A percentile compares a stretch with the other conserved stretches of the same genome.
Conservation (phyloP, 2,888 invertebrate genomes). For the Rhagium mordax region DNA sequence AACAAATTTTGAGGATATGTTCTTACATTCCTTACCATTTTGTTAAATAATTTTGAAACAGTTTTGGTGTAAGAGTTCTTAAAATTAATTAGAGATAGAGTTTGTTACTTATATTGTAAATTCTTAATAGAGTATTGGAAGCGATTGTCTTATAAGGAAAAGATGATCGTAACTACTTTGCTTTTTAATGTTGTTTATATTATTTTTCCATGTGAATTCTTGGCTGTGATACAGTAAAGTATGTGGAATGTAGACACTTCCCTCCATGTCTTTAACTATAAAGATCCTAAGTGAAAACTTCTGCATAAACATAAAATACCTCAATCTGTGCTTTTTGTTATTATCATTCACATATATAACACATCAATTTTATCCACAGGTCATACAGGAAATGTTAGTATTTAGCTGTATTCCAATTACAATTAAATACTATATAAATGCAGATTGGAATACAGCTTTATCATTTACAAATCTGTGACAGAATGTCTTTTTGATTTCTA, state of each 20-base stretch:
- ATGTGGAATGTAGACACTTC: slow-evolving; percentile 68
- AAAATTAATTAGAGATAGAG: slow-evolving; percentile 55
- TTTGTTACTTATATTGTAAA: slow-evolving; percentile 63
- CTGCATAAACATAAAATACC: slow-evolving; percentile 62
- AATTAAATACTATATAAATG: not conserved
- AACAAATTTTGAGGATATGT: slow-evolving; percentile 35
- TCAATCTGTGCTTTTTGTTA: slow-evolving; percentile 64
- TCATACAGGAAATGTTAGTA: slow-evolving; percentile 2
- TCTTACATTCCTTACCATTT: slow-evolving; percentile 35
- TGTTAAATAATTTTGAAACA: slow-evolving; percentile 22
- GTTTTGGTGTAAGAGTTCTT: slow-evolving; percentile 37
- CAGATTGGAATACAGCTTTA: not conserved
- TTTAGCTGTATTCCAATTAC: slow-evolving; percentile 48
- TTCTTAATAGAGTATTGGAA: slow-evolving; percentile 58
- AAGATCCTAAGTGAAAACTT: slow-evolving; percentile 57
- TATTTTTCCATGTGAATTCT: slow-evolving; percentile 70
- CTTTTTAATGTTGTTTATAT: slow-evolving; percentile 58
- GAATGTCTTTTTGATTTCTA: slow-evolving; percentile 17
- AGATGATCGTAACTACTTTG: slow-evolving; percentile 57
- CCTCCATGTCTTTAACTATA: slow-evolving; percentile 64
- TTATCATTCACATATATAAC: slow-evolving; percentile 37
- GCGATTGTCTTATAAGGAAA: slow-evolving; percentile 44
- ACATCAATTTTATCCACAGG: not conserved
- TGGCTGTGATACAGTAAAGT: slow-evolving; percentile 71
- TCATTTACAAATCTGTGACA: not conserved